Conservation (phyloP, 64 coral and sea anemone species). For the Hydrozoanthus tunicans region DNA sequence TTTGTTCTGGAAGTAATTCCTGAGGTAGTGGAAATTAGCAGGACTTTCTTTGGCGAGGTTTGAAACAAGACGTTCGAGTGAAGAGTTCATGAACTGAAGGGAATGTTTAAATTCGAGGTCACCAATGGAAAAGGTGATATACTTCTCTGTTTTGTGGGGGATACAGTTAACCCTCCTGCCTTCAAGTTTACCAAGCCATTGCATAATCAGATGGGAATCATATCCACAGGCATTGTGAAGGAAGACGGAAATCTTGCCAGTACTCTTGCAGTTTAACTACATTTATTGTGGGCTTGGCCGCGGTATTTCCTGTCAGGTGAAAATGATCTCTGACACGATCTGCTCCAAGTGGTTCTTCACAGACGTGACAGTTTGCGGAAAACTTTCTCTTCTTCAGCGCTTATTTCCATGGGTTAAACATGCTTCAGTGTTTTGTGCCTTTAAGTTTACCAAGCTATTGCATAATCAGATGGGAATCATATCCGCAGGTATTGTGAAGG, state of each 20-base stretch:
- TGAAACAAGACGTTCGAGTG: not conserved
- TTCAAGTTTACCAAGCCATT: not conserved
- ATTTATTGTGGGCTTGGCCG: not conserved
- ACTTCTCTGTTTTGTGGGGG: not conserved
- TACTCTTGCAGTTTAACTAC: not conserved
- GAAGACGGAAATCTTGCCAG: not conserved
- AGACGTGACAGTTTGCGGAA: slow-evolving; percentile 11
- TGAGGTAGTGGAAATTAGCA: not conserved
- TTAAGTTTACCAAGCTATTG: not conserved
- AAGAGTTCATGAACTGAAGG: not conserved
- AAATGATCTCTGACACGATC: not conserved
- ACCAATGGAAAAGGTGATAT: not conserved
- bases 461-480: not conserved
- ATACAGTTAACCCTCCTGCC: not conserved
- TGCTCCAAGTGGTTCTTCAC: not conserved
- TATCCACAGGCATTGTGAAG: not conserved
- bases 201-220: not conserved
- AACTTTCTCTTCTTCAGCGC: not conserved
- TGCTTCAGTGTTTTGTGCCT: not conserved
- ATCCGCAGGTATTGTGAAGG: not conserved
- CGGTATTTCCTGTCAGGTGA: not conserved
- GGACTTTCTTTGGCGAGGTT: not conserved
- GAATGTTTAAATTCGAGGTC: not conserved
- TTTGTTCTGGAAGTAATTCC: not conserved
- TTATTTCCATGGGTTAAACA: not conserved